Conservation (phyloP, 2,888 invertebrate species). For the Drosophila recens region DNA sequence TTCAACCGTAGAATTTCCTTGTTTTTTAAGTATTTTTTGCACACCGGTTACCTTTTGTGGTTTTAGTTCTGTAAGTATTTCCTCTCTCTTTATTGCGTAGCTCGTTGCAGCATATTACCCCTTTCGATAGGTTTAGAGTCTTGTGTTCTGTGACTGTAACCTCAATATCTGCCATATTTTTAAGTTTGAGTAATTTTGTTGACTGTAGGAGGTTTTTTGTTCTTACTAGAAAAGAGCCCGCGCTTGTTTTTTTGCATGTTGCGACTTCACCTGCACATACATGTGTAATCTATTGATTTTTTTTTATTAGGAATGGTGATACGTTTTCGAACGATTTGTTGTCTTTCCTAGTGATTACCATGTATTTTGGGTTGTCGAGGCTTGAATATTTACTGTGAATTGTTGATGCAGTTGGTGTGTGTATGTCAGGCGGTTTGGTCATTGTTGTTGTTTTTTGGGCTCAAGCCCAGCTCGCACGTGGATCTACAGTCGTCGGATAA, state of each 20-base stretch:
- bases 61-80: background rate
- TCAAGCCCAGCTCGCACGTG: background rate
- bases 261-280: conserved; percentile 27
- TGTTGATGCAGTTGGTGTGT: conserved; percentile 8
- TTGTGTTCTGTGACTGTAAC: conserved; percentile 14
- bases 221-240: conserved; percentile 18
- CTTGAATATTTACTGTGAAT: background rate
- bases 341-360: conserved; percentile 18
- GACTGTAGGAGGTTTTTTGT: conserved; percentile 16
- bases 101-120: conserved; percentile 13
- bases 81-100: background rate
- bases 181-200: conserved; percentile 9
- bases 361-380: conserved; percentile 14
- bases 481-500: too few species aligned
- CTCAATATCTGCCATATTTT: background rate
- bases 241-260: conserved; percentile 26
- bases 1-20: too few species aligned
- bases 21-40: background rate
- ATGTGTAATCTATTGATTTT: conserved; percentile 25
- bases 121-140: conserved; percentile 10
- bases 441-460: conserved; percentile 6
- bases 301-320: conserved; percentile 24
- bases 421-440: conserved; percentile 7
- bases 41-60: conserved; percentile 10
- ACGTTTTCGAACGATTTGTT: conserved; percentile 28